Conservation (phyloP, 2,888 invertebrate species). For the Stratiomys singularior region DNA sequence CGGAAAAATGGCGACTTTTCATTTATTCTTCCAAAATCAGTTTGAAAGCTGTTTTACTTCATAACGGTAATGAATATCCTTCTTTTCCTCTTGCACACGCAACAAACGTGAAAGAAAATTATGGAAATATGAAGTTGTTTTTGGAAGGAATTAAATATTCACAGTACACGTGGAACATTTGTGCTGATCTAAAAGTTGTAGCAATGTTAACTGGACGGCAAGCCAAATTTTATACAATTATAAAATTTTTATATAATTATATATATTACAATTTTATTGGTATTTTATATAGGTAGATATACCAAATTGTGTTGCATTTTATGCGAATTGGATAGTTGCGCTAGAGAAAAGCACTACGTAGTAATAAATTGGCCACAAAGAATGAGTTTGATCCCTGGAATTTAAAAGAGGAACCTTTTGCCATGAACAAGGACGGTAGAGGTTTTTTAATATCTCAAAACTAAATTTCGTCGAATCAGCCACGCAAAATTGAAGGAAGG, state of each 20-base stretch:
- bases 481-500: too few relatives aligned
- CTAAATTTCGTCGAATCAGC: too few relatives aligned
- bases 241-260: too few relatives aligned
- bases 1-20: background rate
- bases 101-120: constrained; percentile 16
- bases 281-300: too few relatives aligned
- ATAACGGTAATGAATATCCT: constrained; percentile 36
- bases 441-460: too few relatives aligned
- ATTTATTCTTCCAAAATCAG: constrained; percentile 38
- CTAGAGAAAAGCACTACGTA: background rate
- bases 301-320: constrained; percentile 23
- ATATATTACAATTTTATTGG: too few relatives aligned
- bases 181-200: constrained; percentile 4
- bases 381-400: too few relatives aligned
- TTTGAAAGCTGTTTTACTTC: constrained; percentile 9
- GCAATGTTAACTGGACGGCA: constrained; percentile 29
- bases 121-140: background rate
- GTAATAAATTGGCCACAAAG: background rate
- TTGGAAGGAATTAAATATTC: background rate
- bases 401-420: too few relatives aligned
- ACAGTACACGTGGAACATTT: background rate
- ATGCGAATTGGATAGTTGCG: background rate
- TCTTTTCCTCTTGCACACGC: constrained; percentile 23
- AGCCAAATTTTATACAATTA: constrained; percentile 16
- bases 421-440: too few relatives aligned